These are phyloP conservation scores for Anticlea derivata DNA, from an alignment of 2,888 invertebrate species.

Conservation along the genomic window DNA sequence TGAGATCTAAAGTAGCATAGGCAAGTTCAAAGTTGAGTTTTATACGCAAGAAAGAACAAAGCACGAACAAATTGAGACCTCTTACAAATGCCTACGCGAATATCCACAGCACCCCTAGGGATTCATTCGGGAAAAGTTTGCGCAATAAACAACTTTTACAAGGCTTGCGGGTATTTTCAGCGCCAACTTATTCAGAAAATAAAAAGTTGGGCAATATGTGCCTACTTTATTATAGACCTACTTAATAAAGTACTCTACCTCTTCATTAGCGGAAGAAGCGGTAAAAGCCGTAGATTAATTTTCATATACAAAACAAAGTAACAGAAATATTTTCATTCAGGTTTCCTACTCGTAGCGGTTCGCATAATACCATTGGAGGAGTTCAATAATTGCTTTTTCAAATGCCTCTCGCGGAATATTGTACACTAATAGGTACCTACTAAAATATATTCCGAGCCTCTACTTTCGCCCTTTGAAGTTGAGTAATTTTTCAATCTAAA, in stretches of 20 bases:
- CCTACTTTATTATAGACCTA: background rate
- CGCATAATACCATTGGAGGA: background rate
- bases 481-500: conserved; percentile 12
- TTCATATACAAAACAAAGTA: too few species aligned
- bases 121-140: conserved; percentile 1
- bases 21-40: too few species aligned
- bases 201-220: background rate
- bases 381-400: conserved; percentile 27
- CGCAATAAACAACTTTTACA: conserved; percentile 8
- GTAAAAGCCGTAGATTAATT: too few species aligned
- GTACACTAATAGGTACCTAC: conserved; percentile 42
- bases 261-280: background rate
- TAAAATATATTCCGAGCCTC: conserved; percentile 31
- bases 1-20: too few species aligned
- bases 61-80: background rate
- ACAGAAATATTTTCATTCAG: conserved; percentile 13
- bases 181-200: background rate
- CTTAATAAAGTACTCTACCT: background rate
- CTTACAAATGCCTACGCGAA: background rate
- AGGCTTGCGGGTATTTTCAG: conserved; percentile 5
- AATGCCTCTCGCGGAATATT: conserved; percentile 46
- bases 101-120: background rate
- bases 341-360: background rate
- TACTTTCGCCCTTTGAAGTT: conserved; percentile 18
- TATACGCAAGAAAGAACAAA: background rate